Evolutionary conservation across 2,113 vertebrate species (phyloP).

Genomic region (cattle (Bos taurus)): ARS-UCD2.0 NC_037335.1:59191501-59192000

Average conservation of each 20-base stretch:
- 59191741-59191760: too few relatives aligned
- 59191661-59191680: neutral
- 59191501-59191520: neutral
- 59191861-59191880: neutral
- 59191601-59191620: neutral
- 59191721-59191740: too few relatives aligned
- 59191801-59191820: too few relatives aligned
- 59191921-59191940: neutral
- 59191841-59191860: too few relatives aligned
- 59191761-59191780: accelerated
- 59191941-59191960: neutral
- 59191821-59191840: too few relatives aligned
- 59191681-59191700: neutral
- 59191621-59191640: neutral
- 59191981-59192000: neutral
- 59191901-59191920: neutral
- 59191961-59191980: neutral
- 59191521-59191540: neutral
- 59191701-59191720: too few relatives aligned
- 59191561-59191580: neutral
- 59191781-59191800: too few relatives aligned
- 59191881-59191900: neutral
- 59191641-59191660: neutral
- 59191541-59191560: neutral
- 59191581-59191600: neutral